A percentile compares a stretch with the other conserved stretches of the same genome.
Conservation (phyloP, 2,113 vertebrate species). For the Ornithorhynchus anatinus region DNA sequence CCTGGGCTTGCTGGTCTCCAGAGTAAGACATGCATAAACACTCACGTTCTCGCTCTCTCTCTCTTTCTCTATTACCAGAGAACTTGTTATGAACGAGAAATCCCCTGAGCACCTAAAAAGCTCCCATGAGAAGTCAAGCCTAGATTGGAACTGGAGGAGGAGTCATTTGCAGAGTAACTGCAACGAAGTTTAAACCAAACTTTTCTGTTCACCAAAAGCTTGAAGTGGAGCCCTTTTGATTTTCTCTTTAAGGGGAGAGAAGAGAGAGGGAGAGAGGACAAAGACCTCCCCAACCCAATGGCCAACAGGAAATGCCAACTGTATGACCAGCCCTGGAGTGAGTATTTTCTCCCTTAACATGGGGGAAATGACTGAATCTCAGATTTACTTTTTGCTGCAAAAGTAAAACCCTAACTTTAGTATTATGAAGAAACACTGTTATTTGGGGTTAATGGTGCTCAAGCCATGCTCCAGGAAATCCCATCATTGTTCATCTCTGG, state of each 20-base stretch:
- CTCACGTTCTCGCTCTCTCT: too few species aligned
- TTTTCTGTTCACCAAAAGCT: not conserved
- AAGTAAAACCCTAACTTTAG: constrained; percentile 22
- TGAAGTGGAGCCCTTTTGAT: not conserved
- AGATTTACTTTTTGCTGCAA: constrained; percentile 24
- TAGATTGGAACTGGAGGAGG: constrained; percentile 1
- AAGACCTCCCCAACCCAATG: constrained; percentile 6
- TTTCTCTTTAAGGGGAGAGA: too few species aligned
- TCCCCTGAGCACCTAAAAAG: too few species aligned
- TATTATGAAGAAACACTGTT: constrained; percentile 8
- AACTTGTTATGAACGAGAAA: too few species aligned
- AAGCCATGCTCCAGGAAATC: not conserved
- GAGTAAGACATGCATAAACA: too few species aligned
- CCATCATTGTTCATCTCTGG: not conserved
- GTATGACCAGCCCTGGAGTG: not conserved
- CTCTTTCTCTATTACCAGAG: too few species aligned
- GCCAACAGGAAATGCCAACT: constrained; percentile 2
- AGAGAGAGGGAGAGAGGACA: constrained; percentile 9
- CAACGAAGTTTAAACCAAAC: constrained; percentile 35
- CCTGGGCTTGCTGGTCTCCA: too few species aligned
- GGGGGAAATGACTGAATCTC: constrained; percentile 23
- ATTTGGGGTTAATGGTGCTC: not conserved
- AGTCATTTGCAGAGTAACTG: not conserved
- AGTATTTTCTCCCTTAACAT: constrained; percentile 44
- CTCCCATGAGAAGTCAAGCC: too few species aligned